A percentile compares a stretch with the other conserved stretches of the same genome.
These are phyloP conservation scores for Nanorana parkeri DNA, from an alignment of 2,113 vertebrate genomes.

Conservation along the genomic window DNA sequence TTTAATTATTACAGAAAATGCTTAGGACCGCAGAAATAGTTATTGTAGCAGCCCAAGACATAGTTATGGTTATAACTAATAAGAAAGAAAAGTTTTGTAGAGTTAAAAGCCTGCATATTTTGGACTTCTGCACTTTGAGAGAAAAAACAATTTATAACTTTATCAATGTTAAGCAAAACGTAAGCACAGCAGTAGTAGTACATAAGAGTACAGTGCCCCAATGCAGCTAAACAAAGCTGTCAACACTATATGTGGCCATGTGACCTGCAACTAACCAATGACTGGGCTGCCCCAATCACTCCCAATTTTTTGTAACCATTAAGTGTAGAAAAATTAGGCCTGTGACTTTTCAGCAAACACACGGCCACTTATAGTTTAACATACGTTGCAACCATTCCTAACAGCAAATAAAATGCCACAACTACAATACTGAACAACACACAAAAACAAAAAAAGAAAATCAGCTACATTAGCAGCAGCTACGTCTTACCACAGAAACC, in stretches of 20 bases:
- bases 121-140: conserved; percentile 11
- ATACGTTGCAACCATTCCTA: conserved; percentile 12
- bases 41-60: background rate
- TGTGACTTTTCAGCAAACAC: background rate
- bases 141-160: background rate
- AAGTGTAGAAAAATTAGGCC: background rate
- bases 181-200: background rate
- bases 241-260: conserved; percentile 43
- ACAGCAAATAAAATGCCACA: conserved; percentile 33
- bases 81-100: background rate
- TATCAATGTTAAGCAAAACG: background rate
- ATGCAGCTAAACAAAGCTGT: background rate
- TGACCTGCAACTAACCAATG: conserved; percentile 12
- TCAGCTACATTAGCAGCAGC: conserved; percentile 22
- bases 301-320: background rate
- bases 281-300: background rate
- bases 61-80: conserved; percentile 12
- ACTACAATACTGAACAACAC: conserved; percentile 30
- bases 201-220: conserved; percentile 18
- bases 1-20: too few relatives aligned
- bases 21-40: too few relatives aligned
- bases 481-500: conserved; percentile 47
- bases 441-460: conserved; percentile 24
- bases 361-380: conserved; percentile 46
- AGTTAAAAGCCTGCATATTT: background rate